These are phyloP conservation scores for Centruroides vittatus DNA, from an alignment of 1,140 invertebrate species.

Conservation along the genomic window DNA sequence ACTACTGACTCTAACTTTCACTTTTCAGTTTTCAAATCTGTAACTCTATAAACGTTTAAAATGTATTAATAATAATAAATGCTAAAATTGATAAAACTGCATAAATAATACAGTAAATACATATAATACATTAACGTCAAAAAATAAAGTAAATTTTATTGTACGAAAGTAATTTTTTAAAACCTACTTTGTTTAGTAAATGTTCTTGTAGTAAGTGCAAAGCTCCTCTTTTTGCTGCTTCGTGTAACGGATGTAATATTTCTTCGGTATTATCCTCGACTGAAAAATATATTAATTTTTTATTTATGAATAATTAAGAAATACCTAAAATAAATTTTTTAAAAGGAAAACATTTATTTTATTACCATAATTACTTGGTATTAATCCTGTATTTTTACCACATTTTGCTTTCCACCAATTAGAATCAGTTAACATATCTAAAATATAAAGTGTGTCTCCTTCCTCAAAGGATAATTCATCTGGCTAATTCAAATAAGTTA, in stretches of 20 bases:
- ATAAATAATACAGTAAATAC: too few relatives aligned
- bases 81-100: too few relatives aligned
- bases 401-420: slow-evolving; percentile 51
- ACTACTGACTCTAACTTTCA: too few relatives aligned
- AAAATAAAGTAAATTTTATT: too few relatives aligned
- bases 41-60: too few relatives aligned
- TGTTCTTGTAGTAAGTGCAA: slow-evolving; percentile 46
- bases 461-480: slow-evolving; percentile 48
- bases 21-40: too few relatives aligned
- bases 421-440: slow-evolving; percentile 35
- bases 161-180: too few relatives aligned
- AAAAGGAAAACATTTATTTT: neutral
- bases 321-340: slow-evolving; percentile 3
- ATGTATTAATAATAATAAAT: too few relatives aligned
- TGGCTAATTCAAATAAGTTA: slow-evolving; percentile 21
- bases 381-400: slow-evolving; percentile 41
- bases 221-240: slow-evolving; percentile 54
- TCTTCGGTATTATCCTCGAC: slow-evolving; percentile 46
- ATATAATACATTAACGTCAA: too few relatives aligned
- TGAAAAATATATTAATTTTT: slow-evolving; percentile 23
- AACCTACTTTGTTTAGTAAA: slow-evolving; percentile 40
- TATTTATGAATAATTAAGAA: neutral
- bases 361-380: slow-evolving; percentile 51
- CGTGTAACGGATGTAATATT: slow-evolving; percentile 48
- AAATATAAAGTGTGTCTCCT: slow-evolving; percentile 49